These are phyloP conservation scores for Spialia ferax DNA, from an alignment of 2,888 invertebrate genomes.

Conservation along the genomic window DNA sequence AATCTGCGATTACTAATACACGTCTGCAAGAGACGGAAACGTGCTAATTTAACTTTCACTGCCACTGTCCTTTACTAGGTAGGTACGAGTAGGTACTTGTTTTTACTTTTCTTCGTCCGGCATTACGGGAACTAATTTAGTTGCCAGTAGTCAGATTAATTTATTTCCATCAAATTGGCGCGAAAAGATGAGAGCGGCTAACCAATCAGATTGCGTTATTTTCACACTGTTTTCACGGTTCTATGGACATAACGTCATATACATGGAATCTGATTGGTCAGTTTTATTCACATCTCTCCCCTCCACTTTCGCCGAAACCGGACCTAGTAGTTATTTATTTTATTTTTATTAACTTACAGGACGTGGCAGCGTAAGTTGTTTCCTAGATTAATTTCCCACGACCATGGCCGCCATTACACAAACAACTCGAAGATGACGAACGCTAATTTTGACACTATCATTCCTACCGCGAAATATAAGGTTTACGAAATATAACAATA, in stretches of 20 bases:
- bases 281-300: too few relatives aligned
- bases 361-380: constrained; percentile 8
- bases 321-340: too few relatives aligned
- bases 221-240: too few relatives aligned
- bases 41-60: constrained; percentile 1
- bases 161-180: too few relatives aligned
- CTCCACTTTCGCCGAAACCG: too few relatives aligned
- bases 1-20: constrained; percentile 19
- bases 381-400: neutral
- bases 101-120: neutral
- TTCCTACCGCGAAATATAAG: constrained; percentile 30
- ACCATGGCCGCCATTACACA: constrained; percentile 10
- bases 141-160: too few relatives aligned
- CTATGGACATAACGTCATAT: too few relatives aligned
- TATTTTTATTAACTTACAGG: too few relatives aligned
- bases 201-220: too few relatives aligned
- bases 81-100: too few relatives aligned
- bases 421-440: constrained; percentile 35
- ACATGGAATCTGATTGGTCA: too few relatives aligned
- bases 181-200: too few relatives aligned
- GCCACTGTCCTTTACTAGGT: neutral
- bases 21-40: constrained; percentile 16
- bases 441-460: constrained; percentile 34
- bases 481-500: constrained; percentile 32
- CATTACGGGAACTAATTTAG: neutral